A percentile compares a stretch with the other conserved stretches of the same genome.
phyloP scores from a whole-genome alignment of 1,140 invertebrate genomes.

The Drosophila obscura region DNA sequence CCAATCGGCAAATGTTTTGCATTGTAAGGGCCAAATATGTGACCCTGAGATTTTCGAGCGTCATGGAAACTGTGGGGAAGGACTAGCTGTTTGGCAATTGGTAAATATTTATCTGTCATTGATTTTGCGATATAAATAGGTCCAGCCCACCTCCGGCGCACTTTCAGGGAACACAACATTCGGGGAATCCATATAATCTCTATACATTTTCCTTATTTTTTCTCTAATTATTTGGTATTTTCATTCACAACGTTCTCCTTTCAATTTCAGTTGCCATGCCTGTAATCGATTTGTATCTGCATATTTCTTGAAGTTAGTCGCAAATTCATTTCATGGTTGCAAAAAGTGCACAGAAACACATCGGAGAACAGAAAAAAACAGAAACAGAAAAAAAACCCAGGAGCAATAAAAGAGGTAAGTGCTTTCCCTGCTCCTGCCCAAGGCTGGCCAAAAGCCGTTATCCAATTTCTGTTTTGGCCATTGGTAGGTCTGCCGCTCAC shows the following conservation, averaged over 20 bases:
- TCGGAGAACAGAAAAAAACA: not conserved
- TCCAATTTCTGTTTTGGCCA: slow-evolving; percentile 72
- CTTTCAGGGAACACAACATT: not conserved
- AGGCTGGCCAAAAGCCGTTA: slow-evolving; percentile 45
- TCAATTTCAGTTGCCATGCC: slow-evolving; percentile 23
- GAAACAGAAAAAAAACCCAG: slow-evolving; percentile 6
- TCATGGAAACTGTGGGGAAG: not conserved
- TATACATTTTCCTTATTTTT: not conserved
- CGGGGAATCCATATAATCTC: not conserved
- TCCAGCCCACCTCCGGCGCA: too few species aligned
- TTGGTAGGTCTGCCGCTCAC: slow-evolving; percentile 51
- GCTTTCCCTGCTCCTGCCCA: slow-evolving; percentile 44
- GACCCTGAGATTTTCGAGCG: not conserved
- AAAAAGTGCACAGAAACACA: slow-evolving; percentile 40
- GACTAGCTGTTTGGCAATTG: too few species aligned
- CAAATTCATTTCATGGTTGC: slow-evolving; percentile 56
- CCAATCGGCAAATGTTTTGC: slow-evolving; percentile 2
- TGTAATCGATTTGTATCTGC: slow-evolving; percentile 24
- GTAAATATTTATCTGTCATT: too few species aligned
- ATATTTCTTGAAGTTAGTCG: slow-evolving; percentile 28
- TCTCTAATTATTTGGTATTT: not conserved
- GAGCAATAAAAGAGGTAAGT: slow-evolving; percentile 61
- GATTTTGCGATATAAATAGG: not conserved
- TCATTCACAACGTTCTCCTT: not conserved
- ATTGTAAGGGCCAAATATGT: not conserved